Base-by-base conservation (phyloP, 2,888 invertebrate species). In the Drosophila stalkeri region DNA sequence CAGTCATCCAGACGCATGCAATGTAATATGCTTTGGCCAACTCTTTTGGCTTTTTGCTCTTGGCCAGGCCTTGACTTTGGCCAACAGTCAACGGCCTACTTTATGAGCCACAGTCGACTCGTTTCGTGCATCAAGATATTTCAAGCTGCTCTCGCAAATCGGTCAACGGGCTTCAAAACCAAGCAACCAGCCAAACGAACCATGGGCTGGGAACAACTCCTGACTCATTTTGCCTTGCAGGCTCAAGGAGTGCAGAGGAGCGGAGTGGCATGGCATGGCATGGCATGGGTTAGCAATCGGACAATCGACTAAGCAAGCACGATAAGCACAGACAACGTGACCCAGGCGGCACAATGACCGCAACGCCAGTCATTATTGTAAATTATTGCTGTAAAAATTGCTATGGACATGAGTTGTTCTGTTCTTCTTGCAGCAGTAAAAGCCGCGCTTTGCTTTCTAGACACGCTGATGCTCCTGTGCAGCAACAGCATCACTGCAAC, bases 21-120 rank as follows among this genome's bases (percentile, higher is more conserved):
- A 86, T 85, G 86, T 77, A 87, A 85, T 69, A 76, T 86, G 85
- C 82, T 89, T 84, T 82, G 82, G 88, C 70, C 88, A 88, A 68
- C 67, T 80, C 73, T 75, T 70, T 63, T 35, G 49, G 49, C 47
- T 31, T n/a, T 31, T 8, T 18, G 35, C 43, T 80, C 67, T 72
- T 65, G 80, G 64, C 69, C 82, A 81, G 83, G 75, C 87, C 90
- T 89, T 89, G 89, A 90, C 89, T 89, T 90, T 89, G 91, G 84
- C 82, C 84, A 76, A 65, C 84, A 84, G 91, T 90, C 91, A 88
- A 88, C 90, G 91, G 86, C 91, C 90, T 90, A 89, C 86, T 89
- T 86, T 89, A 90, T 82, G 87, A 61, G 37, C 39, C 67, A 44
- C 65, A 66, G 71, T 37, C 63, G 85, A 81, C 87, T 82, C 72